phyloP scores from a whole-genome alignment of 2,888 invertebrate genomes.

The Tinea trinotella region DNA sequence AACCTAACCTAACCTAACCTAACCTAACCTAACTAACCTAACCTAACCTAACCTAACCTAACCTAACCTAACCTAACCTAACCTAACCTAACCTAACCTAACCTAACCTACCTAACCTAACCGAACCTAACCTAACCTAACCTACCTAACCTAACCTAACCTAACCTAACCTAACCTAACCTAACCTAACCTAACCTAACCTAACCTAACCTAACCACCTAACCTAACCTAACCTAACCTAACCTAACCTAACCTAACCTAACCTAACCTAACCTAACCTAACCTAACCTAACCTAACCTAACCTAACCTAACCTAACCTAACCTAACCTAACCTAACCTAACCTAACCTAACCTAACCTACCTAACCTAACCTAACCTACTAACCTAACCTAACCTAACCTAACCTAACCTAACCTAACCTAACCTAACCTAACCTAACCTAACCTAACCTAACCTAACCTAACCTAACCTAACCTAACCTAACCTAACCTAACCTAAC shows the following conservation, averaged over 20 bases:
- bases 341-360: slow-evolving; percentile 20
- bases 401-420: slow-evolving; percentile 21
- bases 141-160: slow-evolving; percentile 6
- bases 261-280: slow-evolving; percentile 20
- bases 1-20: too few species aligned
- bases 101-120: too few species aligned
- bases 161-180: slow-evolving; percentile 20
- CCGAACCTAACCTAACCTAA: too few species aligned
- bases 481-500: slow-evolving; percentile 20
- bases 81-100: too few species aligned
- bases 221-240: slow-evolving; percentile 21
- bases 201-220: slow-evolving; percentile 21
- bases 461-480: slow-evolving; percentile 20
- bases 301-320: slow-evolving; percentile 20
- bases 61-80: too few species aligned
- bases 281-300: slow-evolving; percentile 21
- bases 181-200: slow-evolving; percentile 21
- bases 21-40: too few species aligned
- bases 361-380: slow-evolving; percentile 21
- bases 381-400: slow-evolving; percentile 20
- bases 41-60: too few species aligned
- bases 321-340: slow-evolving; percentile 21
- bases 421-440: slow-evolving; percentile 21
- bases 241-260: slow-evolving; percentile 21
- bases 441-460: slow-evolving; percentile 20